Base-by-base conservation (phyloP, 2,888 invertebrate species). In the Lepidonotus clava region DNA sequence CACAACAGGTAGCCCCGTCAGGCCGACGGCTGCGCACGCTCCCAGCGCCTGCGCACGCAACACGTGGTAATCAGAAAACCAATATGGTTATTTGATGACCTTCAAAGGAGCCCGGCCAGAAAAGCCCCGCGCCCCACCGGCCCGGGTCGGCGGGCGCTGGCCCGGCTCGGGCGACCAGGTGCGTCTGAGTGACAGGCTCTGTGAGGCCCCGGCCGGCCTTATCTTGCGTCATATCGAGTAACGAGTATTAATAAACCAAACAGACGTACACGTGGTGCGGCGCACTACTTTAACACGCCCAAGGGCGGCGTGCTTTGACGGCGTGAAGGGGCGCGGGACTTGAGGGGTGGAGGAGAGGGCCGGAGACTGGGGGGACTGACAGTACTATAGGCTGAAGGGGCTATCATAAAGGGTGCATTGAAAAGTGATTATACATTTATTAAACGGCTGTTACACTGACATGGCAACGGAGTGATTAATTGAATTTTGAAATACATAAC, bases 81-180 rank as follows among this genome's bases (percentile, higher is more conserved):
- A 80, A 80, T 80, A 80, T 46, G 80, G 80, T 80, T 46, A 80
- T 46, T 46, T 80, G 80, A 80, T 80, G 80, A 24, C n/a, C 80
- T 41, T 80, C 80, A 80, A 80, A 80, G 76, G 76, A 38, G 76
- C 38, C 4, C 67, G 21, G 51, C 67, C n/a, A 5, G 36, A 67
- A 53, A 53, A 53, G 61, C 11, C 8, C 28, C 61, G 24, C 24
- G 28, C n/a, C n/a, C 66, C 14, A 11, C 11, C 66, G 11, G 24
- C 8, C 24, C 11, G 66, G 6, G n/a, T 11, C 66, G 28, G 6
- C 6, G 66, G 24, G 6, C 28, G 11, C 24, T 6, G 24, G n/a
- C 14, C 24, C 14, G 11, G 24, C 14, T 66, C 6, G 24, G 24
- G n/a, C 8, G 66, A 46, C 80, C 80, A 80, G 80, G 46, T 80